phyloP scores from a whole-genome alignment of 2,797 vertebrate species.

The Borostomias antarcticus region DNA sequence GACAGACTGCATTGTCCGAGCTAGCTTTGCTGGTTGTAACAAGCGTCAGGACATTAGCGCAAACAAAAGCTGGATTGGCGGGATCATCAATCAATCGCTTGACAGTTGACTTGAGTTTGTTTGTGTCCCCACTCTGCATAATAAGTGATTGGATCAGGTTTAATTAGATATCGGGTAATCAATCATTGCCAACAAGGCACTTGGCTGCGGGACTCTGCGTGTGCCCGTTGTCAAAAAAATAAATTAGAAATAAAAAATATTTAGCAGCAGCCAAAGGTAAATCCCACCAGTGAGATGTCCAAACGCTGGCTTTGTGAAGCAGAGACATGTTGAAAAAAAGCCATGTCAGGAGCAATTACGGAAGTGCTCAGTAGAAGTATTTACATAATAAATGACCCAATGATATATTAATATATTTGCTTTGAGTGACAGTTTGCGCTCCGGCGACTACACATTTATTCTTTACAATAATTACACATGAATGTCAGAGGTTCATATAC shows the following conservation, averaged over 20 bases:
- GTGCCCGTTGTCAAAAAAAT: conserved; percentile 75
- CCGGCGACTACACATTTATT: too few species aligned
- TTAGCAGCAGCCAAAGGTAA: conserved; percentile 76
- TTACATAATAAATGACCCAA: conserved; percentile 78
- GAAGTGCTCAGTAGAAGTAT: conserved; percentile 72
- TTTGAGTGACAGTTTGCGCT: conserved; percentile 60
- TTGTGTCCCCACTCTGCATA: conserved; percentile 98
- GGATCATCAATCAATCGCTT: conserved; percentile 95
- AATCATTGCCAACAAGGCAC: conserved; percentile 99
- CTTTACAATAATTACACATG: too few species aligned
- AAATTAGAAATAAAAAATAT: conserved; percentile 79
- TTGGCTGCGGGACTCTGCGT: conserved; percentile 83
- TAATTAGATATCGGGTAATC: conserved; percentile 99
- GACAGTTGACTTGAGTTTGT: conserved; percentile 99
- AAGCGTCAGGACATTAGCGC: conserved; percentile 94
- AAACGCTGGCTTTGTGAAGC: conserved; percentile 66
- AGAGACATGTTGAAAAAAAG: conserved; percentile 60
- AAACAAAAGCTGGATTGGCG: conserved; percentile 94
- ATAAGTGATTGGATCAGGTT: conserved; percentile 99
- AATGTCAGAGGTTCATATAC: too few species aligned
- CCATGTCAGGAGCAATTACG: conserved; percentile 74
- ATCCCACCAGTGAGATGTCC: conserved; percentile 69
- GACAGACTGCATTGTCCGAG: conserved; percentile 93
- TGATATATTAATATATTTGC: conserved; percentile 77
- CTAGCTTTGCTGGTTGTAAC: conserved; percentile 96